Conservation (phyloP, 2,113 vertebrate genomes). For the Xenopus tropicalis region DNA sequence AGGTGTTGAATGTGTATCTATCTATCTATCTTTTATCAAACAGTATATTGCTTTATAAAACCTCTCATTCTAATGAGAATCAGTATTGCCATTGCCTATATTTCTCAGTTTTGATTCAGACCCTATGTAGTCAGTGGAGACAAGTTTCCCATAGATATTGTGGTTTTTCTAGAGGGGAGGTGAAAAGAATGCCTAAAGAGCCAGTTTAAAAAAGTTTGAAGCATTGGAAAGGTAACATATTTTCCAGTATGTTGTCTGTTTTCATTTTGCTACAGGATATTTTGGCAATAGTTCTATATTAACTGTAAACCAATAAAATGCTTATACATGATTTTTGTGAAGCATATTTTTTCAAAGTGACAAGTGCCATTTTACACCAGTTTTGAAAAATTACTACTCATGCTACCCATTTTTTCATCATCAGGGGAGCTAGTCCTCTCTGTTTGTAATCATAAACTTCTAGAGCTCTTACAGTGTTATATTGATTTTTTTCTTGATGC, state of each 20-base stretch:
- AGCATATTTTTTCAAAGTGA: conserved; percentile 27
- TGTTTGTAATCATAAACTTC: conserved; percentile 36
- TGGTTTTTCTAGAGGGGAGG: no score
- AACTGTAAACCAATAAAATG: not conserved
- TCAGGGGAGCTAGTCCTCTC: conserved; percentile 18
- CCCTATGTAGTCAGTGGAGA: no score
- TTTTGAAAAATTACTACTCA: conserved; percentile 35
- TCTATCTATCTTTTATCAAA: no score
- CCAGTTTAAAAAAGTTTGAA: no score
- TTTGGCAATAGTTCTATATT: conserved; percentile 9
- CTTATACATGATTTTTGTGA: conserved; percentile 1
- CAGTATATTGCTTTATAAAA: no score
- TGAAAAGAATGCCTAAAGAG: no score
- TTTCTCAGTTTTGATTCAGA: no score
- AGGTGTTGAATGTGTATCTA: no score
- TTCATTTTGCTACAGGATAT: not conserved
- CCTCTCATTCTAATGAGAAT: no score
- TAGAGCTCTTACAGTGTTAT: conserved; percentile 16
- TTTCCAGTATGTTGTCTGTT: not conserved
- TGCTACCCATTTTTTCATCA: conserved; percentile 33
- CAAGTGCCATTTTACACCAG: conserved; percentile 39
- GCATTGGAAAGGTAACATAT: no score
- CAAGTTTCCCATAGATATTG: no score
- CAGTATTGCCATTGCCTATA: no score
- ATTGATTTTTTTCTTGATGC: conserved; percentile 26